A percentile compares a stretch with the other conserved stretches of the same genome.
Evolutionary conservation across 2,113 vertebrate species (phyloP).

Genomic region (Antennarius striatus): DNA sequence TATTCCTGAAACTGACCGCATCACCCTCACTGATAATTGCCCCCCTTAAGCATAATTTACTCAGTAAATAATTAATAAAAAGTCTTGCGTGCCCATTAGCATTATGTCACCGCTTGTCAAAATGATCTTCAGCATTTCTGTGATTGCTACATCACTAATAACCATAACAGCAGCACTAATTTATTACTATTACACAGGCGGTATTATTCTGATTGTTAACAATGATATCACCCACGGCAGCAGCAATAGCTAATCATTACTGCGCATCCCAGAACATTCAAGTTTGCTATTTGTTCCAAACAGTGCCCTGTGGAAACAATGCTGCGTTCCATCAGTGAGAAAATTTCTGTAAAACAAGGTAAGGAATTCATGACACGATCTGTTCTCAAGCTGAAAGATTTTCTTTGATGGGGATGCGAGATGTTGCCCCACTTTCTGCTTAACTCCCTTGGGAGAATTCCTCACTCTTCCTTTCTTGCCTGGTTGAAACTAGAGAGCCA

Average conservation of each 20-base stretch:
- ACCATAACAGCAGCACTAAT: no score
- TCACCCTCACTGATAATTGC: no score
- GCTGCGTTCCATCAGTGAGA: constrained; percentile 8
- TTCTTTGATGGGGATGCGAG: constrained; percentile 64
- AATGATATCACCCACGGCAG: no score
- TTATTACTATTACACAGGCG: no score
- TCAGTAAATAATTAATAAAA: no score
- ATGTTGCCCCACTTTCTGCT: constrained; percentile 75
- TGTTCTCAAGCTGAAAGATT: constrained; percentile 50
- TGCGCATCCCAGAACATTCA: background rate
- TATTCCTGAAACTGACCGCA: no score
- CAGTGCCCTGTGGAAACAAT: background rate
- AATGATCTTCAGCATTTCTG: no score
- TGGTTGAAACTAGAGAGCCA: constrained; percentile 65
- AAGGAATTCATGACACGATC: constrained; percentile 61
- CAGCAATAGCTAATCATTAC: background rate
- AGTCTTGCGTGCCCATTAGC: no score
- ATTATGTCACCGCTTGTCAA: no score
- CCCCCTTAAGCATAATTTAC: no score
- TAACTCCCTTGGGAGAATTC: constrained; percentile 59
- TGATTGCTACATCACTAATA: no score
- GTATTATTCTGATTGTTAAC: background rate
- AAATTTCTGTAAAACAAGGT: constrained; percentile 19
- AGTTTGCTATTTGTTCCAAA: constrained; percentile 4
- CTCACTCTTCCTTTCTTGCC: constrained; percentile 64